phyloP scores from a whole-genome alignment of 92 coral and sea anemone species.

The Zoanthus solanderi region DNA sequence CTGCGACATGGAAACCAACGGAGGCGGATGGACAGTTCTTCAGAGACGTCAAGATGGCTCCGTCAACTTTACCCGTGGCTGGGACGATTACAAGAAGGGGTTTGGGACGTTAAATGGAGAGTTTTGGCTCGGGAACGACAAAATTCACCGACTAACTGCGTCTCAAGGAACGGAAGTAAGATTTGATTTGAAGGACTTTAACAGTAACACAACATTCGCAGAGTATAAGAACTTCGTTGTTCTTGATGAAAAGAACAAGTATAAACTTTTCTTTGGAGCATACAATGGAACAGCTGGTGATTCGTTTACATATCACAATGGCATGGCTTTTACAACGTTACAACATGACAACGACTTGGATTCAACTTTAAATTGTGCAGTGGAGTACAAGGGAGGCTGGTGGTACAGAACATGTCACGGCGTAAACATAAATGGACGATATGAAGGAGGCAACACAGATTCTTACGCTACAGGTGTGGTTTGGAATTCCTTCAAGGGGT shows the following conservation, averaged over 20 bases:
- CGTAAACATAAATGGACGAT: neutral
- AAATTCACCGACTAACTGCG: constrained; percentile 21
- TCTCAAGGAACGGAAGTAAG: neutral
- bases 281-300: constrained; percentile 19
- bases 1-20: constrained; percentile 23
- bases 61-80: neutral
- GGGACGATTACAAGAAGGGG: constrained; percentile 12
- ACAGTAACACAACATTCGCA: neutral
- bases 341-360: neutral
- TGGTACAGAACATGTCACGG: neutral
- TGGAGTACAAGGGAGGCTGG: neutral
- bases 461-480: neutral
- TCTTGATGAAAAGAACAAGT: neutral
- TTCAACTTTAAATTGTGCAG: neutral
- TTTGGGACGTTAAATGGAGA: constrained; percentile 7
- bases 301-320: neutral
- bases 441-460: neutral
- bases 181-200: constrained; percentile 14
- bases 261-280: neutral
- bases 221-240: neutral
- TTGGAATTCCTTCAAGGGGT: neutral
- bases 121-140: constrained; percentile 27
- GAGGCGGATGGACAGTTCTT: constrained; percentile 34
- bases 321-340: neutral
- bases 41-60: constrained; percentile 34